Percentiles rank a stretch among this genome's conserved stretches.
These are phyloP conservation scores for Bradypodion ventrale DNA, from an alignment of 2,797 vertebrate genomes.

Conservation along the genomic window DNA sequence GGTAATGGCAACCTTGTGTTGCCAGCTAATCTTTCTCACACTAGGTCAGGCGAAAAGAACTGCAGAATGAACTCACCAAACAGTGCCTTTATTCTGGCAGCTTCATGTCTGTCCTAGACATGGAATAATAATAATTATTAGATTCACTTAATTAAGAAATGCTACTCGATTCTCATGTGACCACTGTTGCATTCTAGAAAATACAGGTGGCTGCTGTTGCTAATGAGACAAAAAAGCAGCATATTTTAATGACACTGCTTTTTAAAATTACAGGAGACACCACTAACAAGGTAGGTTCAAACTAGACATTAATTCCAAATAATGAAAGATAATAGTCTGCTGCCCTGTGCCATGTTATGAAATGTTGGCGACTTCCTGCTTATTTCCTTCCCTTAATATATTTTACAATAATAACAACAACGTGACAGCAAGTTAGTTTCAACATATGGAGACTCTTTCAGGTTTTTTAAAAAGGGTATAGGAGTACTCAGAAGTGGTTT, in stretches of 20 bases:
- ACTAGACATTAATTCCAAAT: background rate
- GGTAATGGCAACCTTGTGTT: too few species aligned
- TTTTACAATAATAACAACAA: background rate
- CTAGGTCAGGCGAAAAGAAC: too few species aligned
- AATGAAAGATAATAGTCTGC: too few species aligned
- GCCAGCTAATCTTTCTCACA: too few species aligned
- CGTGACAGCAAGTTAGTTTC: too few species aligned
- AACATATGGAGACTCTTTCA: background rate
- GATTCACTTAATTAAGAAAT: background rate
- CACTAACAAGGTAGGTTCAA: background rate
- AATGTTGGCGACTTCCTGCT: background rate
- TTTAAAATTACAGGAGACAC: background rate
- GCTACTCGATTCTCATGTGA: background rate
- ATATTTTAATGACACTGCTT: background rate
- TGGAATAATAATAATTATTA: too few species aligned
- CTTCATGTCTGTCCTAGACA: too few species aligned
- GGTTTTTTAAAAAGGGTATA: too few species aligned
- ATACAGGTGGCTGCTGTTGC: background rate
- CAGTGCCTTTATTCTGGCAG: too few species aligned
- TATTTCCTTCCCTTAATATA: background rate
- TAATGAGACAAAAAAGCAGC: background rate
- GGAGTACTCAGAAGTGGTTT: too few species aligned
- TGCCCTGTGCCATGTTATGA: too few species aligned
- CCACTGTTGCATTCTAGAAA: background rate
- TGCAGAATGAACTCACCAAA: too few species aligned